A percentile compares a stretch with the other conserved stretches of the same genome.
phyloP scores from a whole-genome alignment of 1,140 invertebrate genomes.

The Cryptotermes secundus region DNA sequence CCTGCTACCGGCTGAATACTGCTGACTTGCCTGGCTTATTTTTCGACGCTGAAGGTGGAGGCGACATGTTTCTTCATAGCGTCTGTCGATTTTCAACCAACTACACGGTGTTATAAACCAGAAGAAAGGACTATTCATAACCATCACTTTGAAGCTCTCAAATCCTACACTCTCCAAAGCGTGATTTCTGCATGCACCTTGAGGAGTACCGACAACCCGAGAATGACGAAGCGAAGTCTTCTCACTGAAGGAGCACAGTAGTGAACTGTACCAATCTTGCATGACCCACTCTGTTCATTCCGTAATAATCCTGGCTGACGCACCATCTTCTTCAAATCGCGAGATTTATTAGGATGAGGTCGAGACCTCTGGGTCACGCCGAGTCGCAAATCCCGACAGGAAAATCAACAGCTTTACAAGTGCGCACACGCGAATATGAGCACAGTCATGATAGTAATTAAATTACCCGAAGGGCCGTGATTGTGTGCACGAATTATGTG shows the following conservation, averaged over 20 bases:
- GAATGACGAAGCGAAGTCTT: neutral
- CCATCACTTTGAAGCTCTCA: too few relatives aligned
- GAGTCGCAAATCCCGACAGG: conserved; percentile 22
- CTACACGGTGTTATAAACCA: too few relatives aligned
- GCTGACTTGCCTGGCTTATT: too few relatives aligned
- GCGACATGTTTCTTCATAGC: too few relatives aligned
- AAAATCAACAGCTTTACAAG: conserved; percentile 22
- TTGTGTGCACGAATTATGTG: neutral
- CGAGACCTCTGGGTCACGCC: conserved; percentile 11
- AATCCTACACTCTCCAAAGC: too few relatives aligned
- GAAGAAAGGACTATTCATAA: too few relatives aligned
- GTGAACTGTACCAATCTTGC: neutral
- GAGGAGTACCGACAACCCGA: too few relatives aligned
- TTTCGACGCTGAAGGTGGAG: too few relatives aligned
- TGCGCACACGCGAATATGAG: neutral
- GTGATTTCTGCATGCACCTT: too few relatives aligned
- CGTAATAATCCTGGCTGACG: neutral
- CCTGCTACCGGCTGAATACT: too few relatives aligned
- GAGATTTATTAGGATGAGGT: conserved; percentile 25
- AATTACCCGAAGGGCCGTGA: neutral
- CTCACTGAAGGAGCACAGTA: neutral
- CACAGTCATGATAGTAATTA: neutral
- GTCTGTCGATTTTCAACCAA: too few relatives aligned
- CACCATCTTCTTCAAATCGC: neutral
- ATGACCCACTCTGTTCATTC: neutral